Evolutionary conservation across 2,797 vertebrate genomes (phyloP), one percentile per base, ranked within the genome.

Genomic region (Spatula versicolor): DNA sequence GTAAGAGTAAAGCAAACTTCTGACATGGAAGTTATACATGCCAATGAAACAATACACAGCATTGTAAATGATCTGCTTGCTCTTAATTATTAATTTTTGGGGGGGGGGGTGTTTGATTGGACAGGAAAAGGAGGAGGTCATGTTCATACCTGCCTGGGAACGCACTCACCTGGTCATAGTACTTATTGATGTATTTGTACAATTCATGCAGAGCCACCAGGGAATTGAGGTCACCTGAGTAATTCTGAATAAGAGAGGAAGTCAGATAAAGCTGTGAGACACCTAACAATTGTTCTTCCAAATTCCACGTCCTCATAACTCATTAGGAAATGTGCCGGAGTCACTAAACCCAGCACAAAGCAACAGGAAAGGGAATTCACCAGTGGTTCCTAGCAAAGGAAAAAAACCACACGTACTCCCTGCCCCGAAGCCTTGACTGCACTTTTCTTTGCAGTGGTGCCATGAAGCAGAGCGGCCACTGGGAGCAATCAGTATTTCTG

Each of bases 151-250:
- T 92, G 33, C 58, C 58, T 86, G 55, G 55, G 88, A 88, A 95
- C 12, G 41, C 52, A 83, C 98, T 96, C 94, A 99, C 99, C 99
- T 99, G 99, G 97, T 99, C 99, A 7, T 99, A 99, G 98, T 99
- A 99, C 84, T 99, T 99, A 98, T 99, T 99, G 98, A 99, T 99
- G 96, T 99, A 99, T 97, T 99, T 99, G 98, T 99, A 99, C 75
- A 99, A 98, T 96, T 99, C 99, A 8, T 99, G 99, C 73, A 99
- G 98, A 58, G 99, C 99, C 52, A 99, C 99, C 91, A 99, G 97
- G 62, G 98, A 99, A 97, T 99, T 99, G 23, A 99, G 98, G 97
- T 99, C 99, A 96, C 98, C 99, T 81, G 99, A 99, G 97, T 98
- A 99, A 98, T 99, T 99, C 99, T 99, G 97, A 95, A 59, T 83